Evolutionary conservation across 2,113 vertebrate genomes (phyloP).

Genomic region (Hylia prasina): DNA sequence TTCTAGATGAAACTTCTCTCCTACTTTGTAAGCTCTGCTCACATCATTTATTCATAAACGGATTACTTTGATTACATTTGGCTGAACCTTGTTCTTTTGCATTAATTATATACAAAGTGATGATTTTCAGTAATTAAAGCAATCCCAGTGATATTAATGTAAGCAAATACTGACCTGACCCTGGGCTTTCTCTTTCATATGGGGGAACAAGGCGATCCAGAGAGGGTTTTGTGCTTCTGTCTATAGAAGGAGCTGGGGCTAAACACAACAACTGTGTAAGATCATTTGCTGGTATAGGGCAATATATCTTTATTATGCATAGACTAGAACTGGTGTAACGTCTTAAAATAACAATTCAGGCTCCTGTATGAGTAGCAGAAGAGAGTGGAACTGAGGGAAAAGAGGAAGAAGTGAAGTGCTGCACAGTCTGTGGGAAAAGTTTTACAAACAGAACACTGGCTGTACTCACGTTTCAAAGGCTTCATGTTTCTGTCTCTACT

Average conservation of each 20-base stretch:
- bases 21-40: neutral
- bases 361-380: neutral
- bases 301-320: neutral
- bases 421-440: neutral
- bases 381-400: neutral
- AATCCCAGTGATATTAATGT: fast-evolving
- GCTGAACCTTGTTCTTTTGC: neutral
- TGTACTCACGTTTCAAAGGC: slow-evolving; percentile 64
- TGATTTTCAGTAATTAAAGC: neutral
- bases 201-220: slow-evolving; percentile 64
- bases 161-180: slow-evolving; percentile 54
- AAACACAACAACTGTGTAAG: slow-evolving; percentile 1
- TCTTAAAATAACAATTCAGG: neutral
- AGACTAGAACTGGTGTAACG: neutral
- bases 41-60: neutral
- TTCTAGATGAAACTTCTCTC: neutral
- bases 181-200: slow-evolving; percentile 64
- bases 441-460: neutral
- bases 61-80: neutral
- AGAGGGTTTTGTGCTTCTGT: slow-evolving; percentile 82
- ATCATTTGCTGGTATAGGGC: neutral
- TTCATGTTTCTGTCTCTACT: slow-evolving; percentile 57
- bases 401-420: neutral
- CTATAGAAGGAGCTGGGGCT: slow-evolving; percentile 74
- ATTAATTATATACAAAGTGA: neutral